A percentile compares a stretch with the other conserved stretches of the same genome.
Evolutionary conservation across 2,113 vertebrate genomes (phyloP).

Genomic region (Scomber colias): DNA sequence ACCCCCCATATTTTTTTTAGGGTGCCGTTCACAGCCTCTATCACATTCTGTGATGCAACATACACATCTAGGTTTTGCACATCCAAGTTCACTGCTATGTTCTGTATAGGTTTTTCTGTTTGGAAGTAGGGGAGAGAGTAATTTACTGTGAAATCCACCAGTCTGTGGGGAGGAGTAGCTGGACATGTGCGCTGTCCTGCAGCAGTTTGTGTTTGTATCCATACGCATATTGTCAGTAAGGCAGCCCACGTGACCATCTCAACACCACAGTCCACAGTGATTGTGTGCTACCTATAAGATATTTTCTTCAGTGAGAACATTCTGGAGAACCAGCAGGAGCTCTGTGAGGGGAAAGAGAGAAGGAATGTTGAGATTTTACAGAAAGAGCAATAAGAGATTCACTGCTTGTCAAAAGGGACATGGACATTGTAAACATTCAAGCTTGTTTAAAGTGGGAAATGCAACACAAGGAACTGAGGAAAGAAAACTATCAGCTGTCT

Average conservation of each 20-base stretch:
- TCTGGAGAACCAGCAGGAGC: constrained; percentile 50
- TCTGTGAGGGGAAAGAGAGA: constrained; percentile 56
- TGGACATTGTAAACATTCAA: constrained; percentile 37
- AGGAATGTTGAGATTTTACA: constrained; percentile 52
- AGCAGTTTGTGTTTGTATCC: constrained; percentile 74
- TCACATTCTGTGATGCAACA: constrained; percentile 88
- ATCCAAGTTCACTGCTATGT: constrained; percentile 74
- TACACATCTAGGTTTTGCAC: constrained; percentile 75
- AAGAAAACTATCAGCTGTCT: too few species aligned
- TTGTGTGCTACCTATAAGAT: constrained; percentile 69
- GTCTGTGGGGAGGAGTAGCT: constrained; percentile 51
- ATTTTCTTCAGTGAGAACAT: constrained; percentile 64
- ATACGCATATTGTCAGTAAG: constrained; percentile 78
- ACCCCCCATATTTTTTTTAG: constrained; percentile 80
- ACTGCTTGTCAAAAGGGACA: neutral
- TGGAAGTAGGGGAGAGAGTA: constrained; percentile 86
- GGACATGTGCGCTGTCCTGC: constrained; percentile 81
- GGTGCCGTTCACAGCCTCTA: constrained; percentile 80
- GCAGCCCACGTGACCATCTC: constrained; percentile 81
- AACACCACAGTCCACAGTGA: constrained; percentile 62
- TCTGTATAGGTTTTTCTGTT: constrained; percentile 85
- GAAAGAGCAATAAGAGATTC: constrained; percentile 8
- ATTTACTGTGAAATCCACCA: constrained; percentile 84
- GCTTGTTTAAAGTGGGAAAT: constrained; percentile 32
- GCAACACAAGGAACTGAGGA: neutral